Percentiles rank a stretch among this genome's conserved stretches.
Conservation (phyloP, 2,113 vertebrate species). For the Alligator mississippiensis region DNA sequence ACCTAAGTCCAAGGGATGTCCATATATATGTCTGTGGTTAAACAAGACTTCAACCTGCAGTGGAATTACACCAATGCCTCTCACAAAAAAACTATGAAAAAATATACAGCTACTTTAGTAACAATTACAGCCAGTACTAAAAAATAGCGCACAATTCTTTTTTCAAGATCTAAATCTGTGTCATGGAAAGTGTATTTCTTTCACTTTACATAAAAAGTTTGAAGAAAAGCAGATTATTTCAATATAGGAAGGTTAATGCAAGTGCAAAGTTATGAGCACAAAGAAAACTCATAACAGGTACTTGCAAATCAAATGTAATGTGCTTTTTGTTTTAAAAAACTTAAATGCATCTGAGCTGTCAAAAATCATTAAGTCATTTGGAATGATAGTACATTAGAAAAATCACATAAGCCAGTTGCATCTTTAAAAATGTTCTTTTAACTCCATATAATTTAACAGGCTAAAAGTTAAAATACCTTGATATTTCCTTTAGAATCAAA, state of each 20-base stretch:
- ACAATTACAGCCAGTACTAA: neutral
- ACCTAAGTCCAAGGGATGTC: neutral
- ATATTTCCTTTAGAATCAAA: neutral
- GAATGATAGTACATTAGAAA: no score
- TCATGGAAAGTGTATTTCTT: neutral
- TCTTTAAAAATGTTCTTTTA: neutral
- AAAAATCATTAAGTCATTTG: no score
- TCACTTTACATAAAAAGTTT: neutral
- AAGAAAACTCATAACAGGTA: no score
- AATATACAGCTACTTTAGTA: neutral
- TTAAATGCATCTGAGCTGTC: no score
- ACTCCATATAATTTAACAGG: neutral
- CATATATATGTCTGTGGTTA: neutral
- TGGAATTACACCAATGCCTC: neutral
- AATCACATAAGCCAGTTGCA: neutral
- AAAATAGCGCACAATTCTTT: neutral
- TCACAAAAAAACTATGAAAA: neutral
- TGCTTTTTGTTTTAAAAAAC: no score
- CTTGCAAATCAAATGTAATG: no score
- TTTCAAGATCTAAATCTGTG: neutral
- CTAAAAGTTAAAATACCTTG: fast-evolving
- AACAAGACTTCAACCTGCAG: neutral
- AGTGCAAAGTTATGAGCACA: no score
- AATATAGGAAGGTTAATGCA: no score
- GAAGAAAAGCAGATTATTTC: neutral